Evolutionary conservation across 2,113 vertebrate species (phyloP).

Genomic region (Paralichthys olivaceus): DNA sequence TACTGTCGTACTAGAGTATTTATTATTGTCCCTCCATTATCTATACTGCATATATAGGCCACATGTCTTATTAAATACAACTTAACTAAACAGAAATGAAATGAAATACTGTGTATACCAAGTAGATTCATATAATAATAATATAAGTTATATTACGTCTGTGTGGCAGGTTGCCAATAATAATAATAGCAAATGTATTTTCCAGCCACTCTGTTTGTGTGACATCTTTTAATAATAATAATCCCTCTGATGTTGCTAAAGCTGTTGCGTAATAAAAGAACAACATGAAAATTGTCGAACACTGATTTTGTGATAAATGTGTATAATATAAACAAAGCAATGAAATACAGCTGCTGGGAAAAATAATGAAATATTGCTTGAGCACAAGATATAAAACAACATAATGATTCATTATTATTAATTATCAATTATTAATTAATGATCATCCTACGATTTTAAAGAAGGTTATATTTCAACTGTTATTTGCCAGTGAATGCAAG

Average conservation of each 20-base stretch:
- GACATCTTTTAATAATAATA: constrained; percentile 28
- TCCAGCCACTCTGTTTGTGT: constrained; percentile 20
- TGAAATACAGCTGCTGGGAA: background rate
- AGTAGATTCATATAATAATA: too few relatives aligned
- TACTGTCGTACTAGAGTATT: background rate
- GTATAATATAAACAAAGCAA: background rate
- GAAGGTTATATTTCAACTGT: background rate
- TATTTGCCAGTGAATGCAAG: background rate
- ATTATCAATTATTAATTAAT: too few relatives aligned
- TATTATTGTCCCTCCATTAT: background rate
- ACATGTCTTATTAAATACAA: background rate
- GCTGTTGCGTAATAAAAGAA: constrained; percentile 46
- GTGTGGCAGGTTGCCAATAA: too few relatives aligned
- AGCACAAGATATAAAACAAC: background rate
- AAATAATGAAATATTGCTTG: background rate
- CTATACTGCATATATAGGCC: background rate
- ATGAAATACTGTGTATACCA: background rate
- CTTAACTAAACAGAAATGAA: background rate
- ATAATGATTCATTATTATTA: background rate
- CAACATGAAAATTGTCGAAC: background rate
- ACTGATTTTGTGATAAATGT: background rate
- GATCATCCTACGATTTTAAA: background rate
- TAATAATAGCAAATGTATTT: constrained; percentile 12
- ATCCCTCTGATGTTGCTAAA: constrained; percentile 25
- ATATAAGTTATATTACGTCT: too few relatives aligned